Base-by-base conservation (phyloP, 2,113 vertebrate species). In the Spheniscus mendiculus region DNA sequence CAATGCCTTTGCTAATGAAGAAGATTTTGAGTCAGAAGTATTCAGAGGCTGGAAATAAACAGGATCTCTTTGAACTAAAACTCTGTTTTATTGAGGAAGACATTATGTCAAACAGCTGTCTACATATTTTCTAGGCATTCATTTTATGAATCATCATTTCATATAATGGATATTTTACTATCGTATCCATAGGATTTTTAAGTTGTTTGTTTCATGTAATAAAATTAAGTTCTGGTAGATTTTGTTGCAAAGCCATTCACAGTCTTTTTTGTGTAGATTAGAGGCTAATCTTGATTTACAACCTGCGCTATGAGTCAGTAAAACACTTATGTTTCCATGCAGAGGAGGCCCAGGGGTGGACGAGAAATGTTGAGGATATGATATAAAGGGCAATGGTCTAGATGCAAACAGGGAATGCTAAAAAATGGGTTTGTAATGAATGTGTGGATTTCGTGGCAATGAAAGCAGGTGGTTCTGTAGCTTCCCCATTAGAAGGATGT, bases 21-120 rank as follows among this genome's bases (percentile, higher is more conserved):
- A 67, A 32, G 15, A 27, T 20, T 84, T 61, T 47, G 17, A 90
- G 13, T 21, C 9, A 63, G 23, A 91, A 90, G 17, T 73, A 71
- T 44, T 83, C 47, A 63, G 92, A 77, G 4, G 7, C 47, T 83
- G 10, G 42, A 94, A 93, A 73, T 66, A 89, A 90, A 81, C 5
- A 73, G 8, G 7, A 70, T 36, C 13, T 85, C 22, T 73, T 55
- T 74, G 44, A 82, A 89, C 10, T 81, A 83, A 85, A 89, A 76
- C 11, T 78, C 53, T 55, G 5, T 69, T 97, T 96, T 90, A 86
- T 44, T 66, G 79, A 81, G 38, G 9, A 83, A 80, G 32, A 81
- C 5, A 50, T 96, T 71, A 72, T 86, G 74, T 73, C 88, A 96
- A 74, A 92, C 85, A 96, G 63, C 78, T 96, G 92, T 92, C 67